Conservation (phyloP, 2,797 vertebrate genomes). For the Sciurus carolinensis region DNA sequence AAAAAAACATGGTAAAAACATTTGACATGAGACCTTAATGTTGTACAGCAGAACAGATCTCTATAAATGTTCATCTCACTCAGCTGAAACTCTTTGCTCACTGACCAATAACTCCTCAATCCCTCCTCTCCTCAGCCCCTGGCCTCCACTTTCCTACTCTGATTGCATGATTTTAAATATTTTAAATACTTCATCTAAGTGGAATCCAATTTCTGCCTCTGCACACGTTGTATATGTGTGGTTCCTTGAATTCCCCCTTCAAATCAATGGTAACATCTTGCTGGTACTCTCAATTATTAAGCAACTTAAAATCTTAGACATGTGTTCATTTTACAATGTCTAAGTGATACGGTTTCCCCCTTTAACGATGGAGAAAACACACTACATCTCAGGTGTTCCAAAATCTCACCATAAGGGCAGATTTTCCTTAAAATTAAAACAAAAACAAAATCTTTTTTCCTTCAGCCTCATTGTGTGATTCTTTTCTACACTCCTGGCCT, state of each 20-base stretch:
- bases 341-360: neutral
- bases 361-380: neutral
- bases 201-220: neutral
- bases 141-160: neutral
- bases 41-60: neutral
- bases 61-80: neutral
- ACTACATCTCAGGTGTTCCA: neutral
- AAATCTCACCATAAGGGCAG: neutral
- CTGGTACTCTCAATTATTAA: slow-evolving; percentile 9
- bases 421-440: neutral
- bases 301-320: neutral
- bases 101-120: too few species aligned
- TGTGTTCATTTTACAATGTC: slow-evolving; percentile 19
- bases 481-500: neutral
- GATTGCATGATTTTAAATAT: neutral
- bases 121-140: too few species aligned
- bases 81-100: neutral
- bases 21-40: neutral
- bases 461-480: neutral
- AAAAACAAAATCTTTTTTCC: neutral
- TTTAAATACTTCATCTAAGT: neutral
- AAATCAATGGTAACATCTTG: slow-evolving; percentile 11
- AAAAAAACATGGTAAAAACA: neutral
- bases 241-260: slow-evolving; percentile 38
- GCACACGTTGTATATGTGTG: neutral